These are phyloP conservation scores for Ptychoptera contaminata DNA, from an alignment of 2,888 invertebrate species.

Conservation along the genomic window DNA sequence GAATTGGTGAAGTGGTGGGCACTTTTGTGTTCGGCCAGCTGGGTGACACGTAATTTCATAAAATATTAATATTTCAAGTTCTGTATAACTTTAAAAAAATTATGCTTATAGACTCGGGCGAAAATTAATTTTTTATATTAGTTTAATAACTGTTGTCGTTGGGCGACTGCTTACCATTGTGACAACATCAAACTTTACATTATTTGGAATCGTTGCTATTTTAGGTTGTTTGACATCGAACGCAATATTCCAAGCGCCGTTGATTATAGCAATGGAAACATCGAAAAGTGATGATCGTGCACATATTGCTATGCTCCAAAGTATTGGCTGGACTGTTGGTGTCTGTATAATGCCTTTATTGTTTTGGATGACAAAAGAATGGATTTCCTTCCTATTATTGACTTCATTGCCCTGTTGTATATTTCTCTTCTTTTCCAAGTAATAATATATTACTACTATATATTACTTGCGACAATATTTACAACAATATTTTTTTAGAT, in stretches of 20 bases:
- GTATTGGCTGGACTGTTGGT: constrained; percentile 36
- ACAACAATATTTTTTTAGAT: constrained; percentile 23
- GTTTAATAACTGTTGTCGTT: constrained; percentile 28
- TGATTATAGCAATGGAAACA: constrained; percentile 38
- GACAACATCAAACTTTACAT: constrained; percentile 25
- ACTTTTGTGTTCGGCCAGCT: constrained; percentile 39
- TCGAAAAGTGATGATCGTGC: constrained; percentile 34
- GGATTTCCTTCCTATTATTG: constrained; percentile 33
- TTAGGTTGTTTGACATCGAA: constrained; percentile 32
- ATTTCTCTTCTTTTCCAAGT: constrained; percentile 32
- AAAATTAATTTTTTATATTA: constrained; percentile 33
- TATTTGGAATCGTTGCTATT: constrained; percentile 30
- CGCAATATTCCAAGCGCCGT: constrained; percentile 33
- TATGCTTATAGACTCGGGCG: constrained; percentile 33
- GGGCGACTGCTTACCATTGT: constrained; percentile 30
- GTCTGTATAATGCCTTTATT: constrained; percentile 34
- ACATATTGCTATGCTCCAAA: constrained; percentile 34
- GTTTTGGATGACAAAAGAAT: constrained; percentile 34
- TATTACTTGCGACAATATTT: background rate
- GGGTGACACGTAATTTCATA: constrained; percentile 35
- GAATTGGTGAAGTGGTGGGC: constrained; percentile 38
- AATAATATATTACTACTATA: constrained; percentile 14
- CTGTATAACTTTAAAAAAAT: constrained; percentile 5
- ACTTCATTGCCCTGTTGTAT: constrained; percentile 32
- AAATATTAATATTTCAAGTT: constrained; percentile 3